These are phyloP conservation scores for Microcebus tavaratra DNA, from an alignment of 2,113 vertebrate genomes.

Conservation along the genomic window DNA sequence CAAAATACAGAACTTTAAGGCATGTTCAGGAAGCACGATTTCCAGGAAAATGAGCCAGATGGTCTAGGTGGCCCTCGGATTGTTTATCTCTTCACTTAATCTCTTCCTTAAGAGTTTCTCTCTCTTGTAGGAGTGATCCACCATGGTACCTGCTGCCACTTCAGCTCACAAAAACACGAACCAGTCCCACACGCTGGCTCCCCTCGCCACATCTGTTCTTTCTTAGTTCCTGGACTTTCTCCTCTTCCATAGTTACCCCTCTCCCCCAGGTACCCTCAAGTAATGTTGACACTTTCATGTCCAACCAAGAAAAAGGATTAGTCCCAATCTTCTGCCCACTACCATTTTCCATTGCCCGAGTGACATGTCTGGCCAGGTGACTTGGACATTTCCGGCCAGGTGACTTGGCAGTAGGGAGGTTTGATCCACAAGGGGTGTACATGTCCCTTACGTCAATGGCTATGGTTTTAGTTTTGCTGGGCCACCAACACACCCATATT, in stretches of 20 bases:
- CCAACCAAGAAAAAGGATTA: not conserved
- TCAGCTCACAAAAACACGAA: not conserved
- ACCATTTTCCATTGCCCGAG: not conserved
- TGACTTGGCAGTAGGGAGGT: not conserved
- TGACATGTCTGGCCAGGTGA: not conserved
- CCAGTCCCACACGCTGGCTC: not conserved
- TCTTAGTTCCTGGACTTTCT: not conserved
- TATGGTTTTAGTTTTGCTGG: not conserved
- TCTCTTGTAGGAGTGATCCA: not conserved
- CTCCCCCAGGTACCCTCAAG: not conserved
- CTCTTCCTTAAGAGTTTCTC: not conserved
- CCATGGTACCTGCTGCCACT: not conserved
- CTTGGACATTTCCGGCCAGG: not conserved
- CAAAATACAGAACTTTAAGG: not conserved
- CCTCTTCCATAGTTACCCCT: not conserved
- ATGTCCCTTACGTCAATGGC: not conserved
- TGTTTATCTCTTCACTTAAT: not conserved
- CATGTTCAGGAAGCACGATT: not conserved
- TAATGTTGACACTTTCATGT: not conserved
- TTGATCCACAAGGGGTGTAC: too few relatives aligned
- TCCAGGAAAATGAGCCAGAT: not conserved
- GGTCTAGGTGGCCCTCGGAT: too few relatives aligned
- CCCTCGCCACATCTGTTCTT: not conserved
- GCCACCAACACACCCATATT: too few relatives aligned
- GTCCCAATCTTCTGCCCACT: not conserved